These are phyloP conservation scores for Ariolimax columbianus DNA, from an alignment of 2,888 invertebrate genomes.

Conservation along the genomic window DNA sequence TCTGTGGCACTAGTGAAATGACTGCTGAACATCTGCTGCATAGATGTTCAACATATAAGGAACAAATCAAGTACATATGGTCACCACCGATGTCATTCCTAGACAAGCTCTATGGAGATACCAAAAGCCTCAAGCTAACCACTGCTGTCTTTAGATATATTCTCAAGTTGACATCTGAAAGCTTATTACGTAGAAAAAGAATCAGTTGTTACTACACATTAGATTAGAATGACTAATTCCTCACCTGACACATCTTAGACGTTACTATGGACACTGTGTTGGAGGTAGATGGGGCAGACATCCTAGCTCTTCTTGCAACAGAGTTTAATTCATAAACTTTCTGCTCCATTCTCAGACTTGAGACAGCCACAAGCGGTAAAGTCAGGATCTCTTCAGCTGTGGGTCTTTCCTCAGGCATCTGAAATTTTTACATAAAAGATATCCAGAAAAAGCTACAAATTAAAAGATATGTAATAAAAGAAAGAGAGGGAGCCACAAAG, in stretches of 20 bases:
- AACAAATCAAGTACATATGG: no score
- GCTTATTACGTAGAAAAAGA: no score
- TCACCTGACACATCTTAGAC: conserved; percentile 71
- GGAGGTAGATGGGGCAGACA: conserved; percentile 64
- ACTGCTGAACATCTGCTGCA: no score
- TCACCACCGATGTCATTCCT: no score
- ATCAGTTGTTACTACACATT: no score
- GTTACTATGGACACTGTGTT: conserved; percentile 74
- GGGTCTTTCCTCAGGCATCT: conserved; percentile 73
- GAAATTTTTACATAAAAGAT: conserved; percentile 18
- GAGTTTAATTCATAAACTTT: conserved; percentile 74
- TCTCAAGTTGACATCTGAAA: no score
- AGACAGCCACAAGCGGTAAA: conserved; percentile 52
- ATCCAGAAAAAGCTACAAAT: not conserved
- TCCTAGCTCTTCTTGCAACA: conserved; percentile 63
- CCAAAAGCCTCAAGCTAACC: no score
- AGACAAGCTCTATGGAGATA: no score
- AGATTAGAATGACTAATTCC: not conserved
- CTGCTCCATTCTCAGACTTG: conserved; percentile 64
- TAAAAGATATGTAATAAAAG: not conserved
- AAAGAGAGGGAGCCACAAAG: no score
- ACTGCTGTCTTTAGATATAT: no score
- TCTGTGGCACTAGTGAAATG: no score
- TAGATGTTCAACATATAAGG: no score
- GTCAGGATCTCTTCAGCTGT: conserved; percentile 70